Percentiles rank a stretch among this genome's conserved stretches.
Evolutionary conservation across 2,113 vertebrate genomes (phyloP).

Genomic region (Beaufortia kweichowensis): DNA sequence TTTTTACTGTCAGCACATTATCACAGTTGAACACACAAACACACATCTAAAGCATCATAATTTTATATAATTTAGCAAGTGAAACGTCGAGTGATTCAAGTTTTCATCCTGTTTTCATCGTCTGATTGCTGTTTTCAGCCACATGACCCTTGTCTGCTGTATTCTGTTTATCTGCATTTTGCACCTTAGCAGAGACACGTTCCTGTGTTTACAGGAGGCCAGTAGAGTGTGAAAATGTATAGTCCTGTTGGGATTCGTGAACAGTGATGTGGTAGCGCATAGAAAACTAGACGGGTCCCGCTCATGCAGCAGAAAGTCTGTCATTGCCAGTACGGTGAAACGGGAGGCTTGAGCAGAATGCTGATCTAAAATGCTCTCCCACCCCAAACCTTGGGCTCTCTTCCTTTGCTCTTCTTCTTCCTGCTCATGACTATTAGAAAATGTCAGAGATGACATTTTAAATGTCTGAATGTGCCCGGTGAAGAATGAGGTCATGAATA

Average conservation of each 20-base stretch:
- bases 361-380: slow-evolving; percentile 34
- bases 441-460: background rate
- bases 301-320: slow-evolving; percentile 50
- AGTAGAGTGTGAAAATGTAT: slow-evolving; percentile 42
- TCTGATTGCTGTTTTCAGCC: background rate
- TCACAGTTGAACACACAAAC: background rate
- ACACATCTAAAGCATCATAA: background rate
- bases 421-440: slow-evolving; percentile 13
- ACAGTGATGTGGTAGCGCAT: slow-evolving; percentile 34
- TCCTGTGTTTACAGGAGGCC: slow-evolving; percentile 23
- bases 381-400: background rate
- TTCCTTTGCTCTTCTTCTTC: background rate
- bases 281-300: slow-evolving; percentile 46
- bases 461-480: background rate
- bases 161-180: background rate
- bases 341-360: slow-evolving; percentile 46
- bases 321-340: slow-evolving; percentile 46
- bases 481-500: slow-evolving; percentile 28
- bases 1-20: background rate
- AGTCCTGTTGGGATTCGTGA: slow-evolving; percentile 48
- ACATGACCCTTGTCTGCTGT: no score
- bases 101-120: background rate
- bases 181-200: slow-evolving; percentile 2
- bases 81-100: background rate
- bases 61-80: background rate